Evolutionary conservation across 2,113 vertebrate genomes (phyloP), one percentile per base, ranked within the genome.

Genomic region (Platichthys stellatus): DNA sequence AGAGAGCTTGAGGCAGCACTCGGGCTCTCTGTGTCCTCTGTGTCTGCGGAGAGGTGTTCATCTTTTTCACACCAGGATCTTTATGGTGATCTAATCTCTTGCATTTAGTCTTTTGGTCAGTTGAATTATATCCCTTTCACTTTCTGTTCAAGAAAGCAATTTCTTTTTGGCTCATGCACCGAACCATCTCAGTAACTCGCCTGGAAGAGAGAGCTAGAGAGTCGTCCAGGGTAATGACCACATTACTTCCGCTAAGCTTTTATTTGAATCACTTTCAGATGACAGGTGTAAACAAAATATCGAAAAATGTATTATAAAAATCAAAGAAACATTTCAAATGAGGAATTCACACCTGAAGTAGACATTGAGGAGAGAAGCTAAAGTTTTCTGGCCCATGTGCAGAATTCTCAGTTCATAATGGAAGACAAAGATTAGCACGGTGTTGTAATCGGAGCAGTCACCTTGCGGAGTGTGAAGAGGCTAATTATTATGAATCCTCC

Each of bases 101-200:
- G 77, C 80, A 58, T 86, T 90, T 83, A 81, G 78, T 67, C 40
- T 78, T 75, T 80, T 76, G 87, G 82, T 86, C 82, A 88, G 67
- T 40, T 86, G 85, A 90, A 89, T 88, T 80, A 86, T 84, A 78
- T 82, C 77, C 83, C 2, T 78, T 75, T 89, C 85, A 85, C 74
- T 85, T 86, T 89, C 69, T 75, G 80, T 88, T 63, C 82, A 85
- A 88, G 74, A 88, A 78, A 82, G 86, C 84, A 74, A 86, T 86
- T 88, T 88, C 69, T 81, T 82, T 70, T 72, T 66, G 58, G 68
- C 78, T 84, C 20, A 10, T 49, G 80, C 82, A 75, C 68, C 83
- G 70, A 85, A 63, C 63, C 76, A 65, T 82, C 78, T 78, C 72
- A 63, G 12, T 38, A 78, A 70, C 45, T 79, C 14, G 24, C 82